Evolutionary conservation across 2,797 vertebrate species (phyloP).

Genomic region (Characodon lateralis): DNA sequence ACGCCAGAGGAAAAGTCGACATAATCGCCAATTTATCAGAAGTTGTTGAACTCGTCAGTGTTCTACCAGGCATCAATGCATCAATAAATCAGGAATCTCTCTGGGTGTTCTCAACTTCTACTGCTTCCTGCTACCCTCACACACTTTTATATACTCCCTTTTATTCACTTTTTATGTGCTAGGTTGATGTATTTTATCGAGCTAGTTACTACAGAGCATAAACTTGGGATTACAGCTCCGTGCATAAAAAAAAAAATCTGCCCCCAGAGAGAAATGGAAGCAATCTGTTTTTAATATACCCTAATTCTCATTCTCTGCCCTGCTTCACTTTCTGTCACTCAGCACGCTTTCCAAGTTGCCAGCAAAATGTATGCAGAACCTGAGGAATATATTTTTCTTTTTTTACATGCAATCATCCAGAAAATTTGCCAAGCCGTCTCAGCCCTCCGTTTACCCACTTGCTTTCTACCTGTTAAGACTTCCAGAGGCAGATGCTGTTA

Average conservation of each 20-base stretch:
- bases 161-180: slow-evolving; percentile 75
- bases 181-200: slow-evolving; percentile 77
- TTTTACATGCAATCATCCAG: slow-evolving; percentile 67
- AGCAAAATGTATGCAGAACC: slow-evolving; percentile 49
- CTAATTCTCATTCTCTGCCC: slow-evolving; percentile 61
- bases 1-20: slow-evolving; percentile 34
- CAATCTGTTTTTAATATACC: slow-evolving; percentile 74
- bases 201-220: slow-evolving; percentile 76
- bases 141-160: slow-evolving; percentile 72
- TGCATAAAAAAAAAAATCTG: slow-evolving; percentile 65
- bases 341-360: slow-evolving; percentile 38
- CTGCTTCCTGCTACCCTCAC: slow-evolving; percentile 61
- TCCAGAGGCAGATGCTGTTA: slow-evolving; percentile 71
- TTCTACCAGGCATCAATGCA: slow-evolving; percentile 42
- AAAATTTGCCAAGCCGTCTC: slow-evolving; percentile 57
- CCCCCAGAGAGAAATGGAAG: slow-evolving; percentile 71
- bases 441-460: slow-evolving; percentile 19
- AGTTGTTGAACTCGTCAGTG: slow-evolving; percentile 53
- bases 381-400: slow-evolving; percentile 36
- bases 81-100: slow-evolving; percentile 72
- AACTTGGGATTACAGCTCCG: slow-evolving; percentile 74
- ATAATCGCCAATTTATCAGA: slow-evolving; percentile 63
- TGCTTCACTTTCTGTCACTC: slow-evolving; percentile 53
- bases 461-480: slow-evolving; percentile 67
- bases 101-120: slow-evolving; percentile 59